Percentiles rank a stretch among this genome's conserved stretches.
Evolutionary conservation across 2,797 vertebrate species (phyloP).

Genomic region (Tokudaia muenninki): DNA sequence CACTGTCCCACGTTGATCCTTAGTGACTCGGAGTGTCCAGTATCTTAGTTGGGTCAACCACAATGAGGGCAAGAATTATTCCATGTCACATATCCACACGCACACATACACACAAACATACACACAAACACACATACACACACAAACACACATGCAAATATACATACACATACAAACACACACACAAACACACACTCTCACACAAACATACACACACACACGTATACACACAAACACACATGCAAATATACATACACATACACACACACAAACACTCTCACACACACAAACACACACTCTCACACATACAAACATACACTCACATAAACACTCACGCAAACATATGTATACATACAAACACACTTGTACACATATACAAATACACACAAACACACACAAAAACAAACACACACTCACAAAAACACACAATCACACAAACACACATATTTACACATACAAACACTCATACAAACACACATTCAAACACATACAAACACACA

Average conservation of each 20-base stretch:
- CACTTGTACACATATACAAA: too few relatives aligned
- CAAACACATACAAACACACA: neutral
- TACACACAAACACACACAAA: neutral
- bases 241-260: neutral
- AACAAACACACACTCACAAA: too few relatives aligned
- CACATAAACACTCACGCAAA: neutral
- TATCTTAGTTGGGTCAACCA: neutral
- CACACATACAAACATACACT: too few relatives aligned
- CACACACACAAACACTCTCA: neutral
- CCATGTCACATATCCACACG: neutral
- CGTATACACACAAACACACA: too few relatives aligned
- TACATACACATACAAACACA: too few relatives aligned
- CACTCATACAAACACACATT: neutral
- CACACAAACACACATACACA: neutral
- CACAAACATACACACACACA: too few relatives aligned
- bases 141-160: too few relatives aligned
- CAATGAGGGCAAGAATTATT: neutral
- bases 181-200: too few relatives aligned
- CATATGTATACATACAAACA: too few relatives aligned
- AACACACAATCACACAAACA: too few relatives aligned
- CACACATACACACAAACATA: neutral
- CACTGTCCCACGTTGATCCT: neutral
- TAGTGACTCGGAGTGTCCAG: neutral
- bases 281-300: too few relatives aligned
- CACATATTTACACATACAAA: too few relatives aligned